Conservation (phyloP, 2,797 vertebrate genomes). For the Jordanella pulchra region DNA sequence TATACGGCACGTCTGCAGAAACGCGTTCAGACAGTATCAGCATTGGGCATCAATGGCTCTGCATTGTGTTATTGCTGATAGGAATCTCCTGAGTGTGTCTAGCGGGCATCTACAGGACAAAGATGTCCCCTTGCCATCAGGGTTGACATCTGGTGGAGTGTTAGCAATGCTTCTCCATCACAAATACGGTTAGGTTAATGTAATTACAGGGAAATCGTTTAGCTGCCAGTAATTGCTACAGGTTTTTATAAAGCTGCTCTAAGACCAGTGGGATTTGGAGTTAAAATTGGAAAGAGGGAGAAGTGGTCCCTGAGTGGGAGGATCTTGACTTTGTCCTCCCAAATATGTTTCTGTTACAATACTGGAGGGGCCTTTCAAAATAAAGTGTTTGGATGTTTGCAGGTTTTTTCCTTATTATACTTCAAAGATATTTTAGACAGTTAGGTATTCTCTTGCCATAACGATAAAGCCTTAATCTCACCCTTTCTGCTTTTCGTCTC, state of each 20-base stretch:
- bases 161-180: constrained; percentile 51
- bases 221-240: constrained; percentile 71
- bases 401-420: not conserved
- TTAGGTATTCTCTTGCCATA: not conserved
- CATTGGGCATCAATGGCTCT: constrained; percentile 28
- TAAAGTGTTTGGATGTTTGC: not conserved
- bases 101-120: constrained; percentile 29
- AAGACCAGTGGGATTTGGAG: constrained; percentile 76
- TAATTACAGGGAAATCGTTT: constrained; percentile 74
- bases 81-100: constrained; percentile 39
- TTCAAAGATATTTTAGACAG: not conserved
- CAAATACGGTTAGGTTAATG: constrained; percentile 75
- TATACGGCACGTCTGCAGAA: constrained; percentile 20
- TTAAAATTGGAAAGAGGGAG: constrained; percentile 45
- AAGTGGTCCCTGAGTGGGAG: constrained; percentile 36
- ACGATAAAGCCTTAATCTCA: not conserved
- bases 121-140: constrained; percentile 29
- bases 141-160: constrained; percentile 57
- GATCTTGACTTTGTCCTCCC: constrained; percentile 40
- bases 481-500: not conserved
- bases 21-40: constrained; percentile 25
- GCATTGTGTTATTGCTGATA: constrained; percentile 33
- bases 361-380: constrained; percentile 18
- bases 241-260: constrained; percentile 71
- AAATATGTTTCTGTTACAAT: constrained; percentile 29